These are phyloP conservation scores for Drosophila robusta DNA, from an alignment of 2,888 invertebrate genomes.

Conservation along the genomic window DNA sequence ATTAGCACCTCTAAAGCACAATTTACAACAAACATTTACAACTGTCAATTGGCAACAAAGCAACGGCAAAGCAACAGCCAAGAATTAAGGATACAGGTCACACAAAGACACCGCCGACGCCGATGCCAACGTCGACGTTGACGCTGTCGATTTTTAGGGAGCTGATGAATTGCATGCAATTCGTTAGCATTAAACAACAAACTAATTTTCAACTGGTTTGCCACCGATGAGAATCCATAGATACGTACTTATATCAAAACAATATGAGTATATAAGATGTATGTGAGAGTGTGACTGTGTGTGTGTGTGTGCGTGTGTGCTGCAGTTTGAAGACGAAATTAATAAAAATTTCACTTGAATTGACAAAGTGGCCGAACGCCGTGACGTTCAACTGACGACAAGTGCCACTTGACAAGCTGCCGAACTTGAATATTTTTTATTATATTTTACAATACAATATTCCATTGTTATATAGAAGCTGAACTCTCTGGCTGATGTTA, in stretches of 20 bases:
- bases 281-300: constrained; percentile 7
- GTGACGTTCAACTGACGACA: constrained; percentile 81
- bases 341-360: constrained; percentile 83
- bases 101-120: constrained; percentile 67
- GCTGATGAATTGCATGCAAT: constrained; percentile 75
- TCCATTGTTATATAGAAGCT: constrained; percentile 77
- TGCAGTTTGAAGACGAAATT: constrained; percentile 78
- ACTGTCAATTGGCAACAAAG: constrained; percentile 83
- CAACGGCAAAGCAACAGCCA: constrained; percentile 38
- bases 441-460: constrained; percentile 63
- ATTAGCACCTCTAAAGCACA: constrained; percentile 82
- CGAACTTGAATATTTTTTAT: constrained; percentile 72
- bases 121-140: background rate
- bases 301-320: constrained; percentile 33
- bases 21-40: constrained; percentile 81
- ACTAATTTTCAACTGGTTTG: constrained; percentile 65
- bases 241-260: constrained; percentile 24
- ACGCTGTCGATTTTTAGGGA: constrained; percentile 46
- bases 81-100: constrained; percentile 76
- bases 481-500: constrained; percentile 43
- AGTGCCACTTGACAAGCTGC: constrained; percentile 82
- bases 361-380: constrained; percentile 81
- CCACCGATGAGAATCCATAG: constrained; percentile 63
- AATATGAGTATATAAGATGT: constrained; percentile 21
- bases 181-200: constrained; percentile 75